Conservation (phyloP, 2,113 vertebrate species). For the Marcusenius ussheri region DNA sequence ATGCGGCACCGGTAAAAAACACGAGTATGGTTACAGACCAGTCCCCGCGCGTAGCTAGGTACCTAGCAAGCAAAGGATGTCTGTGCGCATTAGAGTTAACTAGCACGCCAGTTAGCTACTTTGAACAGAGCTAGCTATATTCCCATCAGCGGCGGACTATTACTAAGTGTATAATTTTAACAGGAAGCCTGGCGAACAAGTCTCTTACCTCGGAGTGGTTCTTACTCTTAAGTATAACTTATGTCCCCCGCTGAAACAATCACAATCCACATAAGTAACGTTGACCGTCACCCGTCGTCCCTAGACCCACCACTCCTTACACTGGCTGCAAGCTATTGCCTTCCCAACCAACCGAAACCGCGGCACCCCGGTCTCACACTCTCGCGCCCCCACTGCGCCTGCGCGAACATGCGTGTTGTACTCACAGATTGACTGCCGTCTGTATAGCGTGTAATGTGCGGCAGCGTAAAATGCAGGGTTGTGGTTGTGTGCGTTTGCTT, state of each 20-base stretch:
- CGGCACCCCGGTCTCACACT: conserved; percentile 40
- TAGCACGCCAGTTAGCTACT: conserved; percentile 50
- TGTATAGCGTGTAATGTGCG: not conserved
- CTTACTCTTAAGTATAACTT: conserved; percentile 27
- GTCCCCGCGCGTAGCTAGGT: not conserved
- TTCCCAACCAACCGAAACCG: conserved; percentile 61
- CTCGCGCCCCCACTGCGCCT: conserved; percentile 48
- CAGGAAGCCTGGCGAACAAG: not conserved
- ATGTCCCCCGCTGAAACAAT: conserved; percentile 39
- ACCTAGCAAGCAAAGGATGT: conserved; percentile 18
- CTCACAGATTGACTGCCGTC: not conserved
- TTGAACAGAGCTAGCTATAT: conserved; percentile 32
- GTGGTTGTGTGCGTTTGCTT: not conserved
- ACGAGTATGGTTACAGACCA: not conserved
- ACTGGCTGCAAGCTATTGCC: conserved; percentile 18
- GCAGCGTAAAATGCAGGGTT: not conserved
- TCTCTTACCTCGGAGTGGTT: conserved; percentile 34
- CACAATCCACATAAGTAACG: conserved; percentile 37
- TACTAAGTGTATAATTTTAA: conserved; percentile 9
- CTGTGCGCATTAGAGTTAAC: conserved; percentile 22
- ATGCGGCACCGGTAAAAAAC: not conserved
- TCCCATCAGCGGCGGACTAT: conserved; percentile 22
- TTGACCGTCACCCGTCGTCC: conserved; percentile 32
- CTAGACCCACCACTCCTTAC: conserved; percentile 24
- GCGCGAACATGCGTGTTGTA: conserved; percentile 42